phyloP scores from a whole-genome alignment of 23 tunicate genomes.

The Corella eumyota region DNA sequence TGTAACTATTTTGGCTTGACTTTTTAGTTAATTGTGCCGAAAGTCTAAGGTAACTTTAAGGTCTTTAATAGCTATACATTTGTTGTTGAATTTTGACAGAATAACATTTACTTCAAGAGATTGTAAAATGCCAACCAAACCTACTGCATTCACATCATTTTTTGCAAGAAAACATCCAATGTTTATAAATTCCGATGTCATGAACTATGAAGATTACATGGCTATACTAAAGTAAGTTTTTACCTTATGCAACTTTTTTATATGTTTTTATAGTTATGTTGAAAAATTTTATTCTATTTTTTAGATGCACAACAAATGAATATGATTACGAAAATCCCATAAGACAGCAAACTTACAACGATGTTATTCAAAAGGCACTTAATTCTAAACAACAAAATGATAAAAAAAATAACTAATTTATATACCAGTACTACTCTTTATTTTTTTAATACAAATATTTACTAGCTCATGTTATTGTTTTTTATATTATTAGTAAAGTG shows the following conservation, averaged over 20 bases:
- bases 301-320: conserved; percentile 43
- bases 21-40: too few species aligned
- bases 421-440: too few species aligned
- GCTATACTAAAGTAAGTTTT: conserved; percentile 52
- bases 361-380: conserved; percentile 20
- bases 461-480: too few species aligned
- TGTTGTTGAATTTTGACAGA: conserved; percentile 37
- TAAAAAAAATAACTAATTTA: too few species aligned
- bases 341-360: conserved; percentile 47
- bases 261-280: too few species aligned
- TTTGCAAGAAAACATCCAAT: conserved; percentile 37
- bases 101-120: conserved; percentile 43
- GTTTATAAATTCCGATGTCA: conserved; percentile 66
- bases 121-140: conserved; percentile 70
- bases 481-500: too few species aligned
- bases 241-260: not conserved
- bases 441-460: too few species aligned
- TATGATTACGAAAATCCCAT: conserved; percentile 85
- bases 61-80: too few species aligned
- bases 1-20: too few species aligned
- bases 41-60: too few species aligned
- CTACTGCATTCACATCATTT: conserved; percentile 67
- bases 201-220: conserved; percentile 64
- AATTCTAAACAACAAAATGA: conserved; percentile 21
- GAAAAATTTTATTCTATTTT: too few species aligned